These are phyloP conservation scores for Marmota flaviventris DNA, from an alignment of 2,113 vertebrate genomes.

Conservation along the genomic window DNA sequence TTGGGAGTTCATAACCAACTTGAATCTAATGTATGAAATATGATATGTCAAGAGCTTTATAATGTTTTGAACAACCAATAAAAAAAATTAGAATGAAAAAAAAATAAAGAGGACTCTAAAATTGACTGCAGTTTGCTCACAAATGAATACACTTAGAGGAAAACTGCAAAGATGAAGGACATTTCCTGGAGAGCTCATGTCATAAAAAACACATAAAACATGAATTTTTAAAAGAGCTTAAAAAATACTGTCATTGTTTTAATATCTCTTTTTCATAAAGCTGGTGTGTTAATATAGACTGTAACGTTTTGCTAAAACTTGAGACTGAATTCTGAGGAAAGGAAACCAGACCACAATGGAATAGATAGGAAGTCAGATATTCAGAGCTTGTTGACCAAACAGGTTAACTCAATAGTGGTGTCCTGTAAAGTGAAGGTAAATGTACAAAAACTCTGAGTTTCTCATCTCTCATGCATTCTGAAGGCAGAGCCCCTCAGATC, in stretches of 20 bases:
- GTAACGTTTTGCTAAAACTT: constrained; percentile 68
- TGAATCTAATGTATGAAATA: no score
- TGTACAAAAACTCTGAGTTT: constrained; percentile 78
- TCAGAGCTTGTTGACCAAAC: constrained; percentile 80
- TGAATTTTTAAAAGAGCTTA: constrained; percentile 84
- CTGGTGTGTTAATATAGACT: constrained; percentile 78
- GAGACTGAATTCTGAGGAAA: constrained; percentile 79
- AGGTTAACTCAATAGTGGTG: constrained; percentile 71
- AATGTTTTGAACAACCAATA: no score
- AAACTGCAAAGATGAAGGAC: constrained; percentile 79
- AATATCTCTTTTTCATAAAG: constrained; percentile 73
- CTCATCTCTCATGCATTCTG: constrained; percentile 83
- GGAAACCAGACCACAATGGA: constrained; percentile 80
- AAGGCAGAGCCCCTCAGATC: constrained; percentile 65
- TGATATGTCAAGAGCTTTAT: no score
- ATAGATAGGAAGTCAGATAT: constrained; percentile 82
- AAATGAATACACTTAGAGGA: constrained; percentile 64
- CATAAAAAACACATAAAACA: constrained; percentile 83
- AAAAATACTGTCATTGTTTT: constrained; percentile 83
- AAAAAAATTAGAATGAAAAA: no score
- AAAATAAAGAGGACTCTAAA: constrained; percentile 57
- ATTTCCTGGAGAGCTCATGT: constrained; percentile 81
- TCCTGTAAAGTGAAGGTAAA: constrained; percentile 72
- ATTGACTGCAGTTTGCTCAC: constrained; percentile 54
- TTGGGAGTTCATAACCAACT: no score